These are phyloP conservation scores for Cyrtodaria siliqua DNA, from an alignment of 2,888 invertebrate genomes.

Conservation along the genomic window DNA sequence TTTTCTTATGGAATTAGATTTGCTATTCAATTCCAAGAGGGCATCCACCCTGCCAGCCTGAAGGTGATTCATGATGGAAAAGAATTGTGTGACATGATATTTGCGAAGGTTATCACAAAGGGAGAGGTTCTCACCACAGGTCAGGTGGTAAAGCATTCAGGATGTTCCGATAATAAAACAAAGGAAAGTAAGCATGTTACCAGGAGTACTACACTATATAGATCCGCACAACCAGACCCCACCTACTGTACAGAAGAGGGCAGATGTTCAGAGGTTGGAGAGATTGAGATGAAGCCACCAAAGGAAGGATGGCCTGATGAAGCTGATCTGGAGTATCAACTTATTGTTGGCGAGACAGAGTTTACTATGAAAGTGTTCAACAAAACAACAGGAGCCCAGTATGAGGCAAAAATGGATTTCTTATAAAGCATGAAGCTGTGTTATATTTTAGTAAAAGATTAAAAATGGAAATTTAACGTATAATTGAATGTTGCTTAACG, in stretches of 20 bases:
- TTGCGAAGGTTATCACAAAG: constrained; percentile 31
- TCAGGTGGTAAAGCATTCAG: constrained; percentile 2
- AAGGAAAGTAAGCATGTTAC: constrained; percentile 17
- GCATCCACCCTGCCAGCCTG: constrained; percentile 23
- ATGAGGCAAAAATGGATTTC: too few relatives aligned
- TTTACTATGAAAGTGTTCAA: constrained; percentile 36
- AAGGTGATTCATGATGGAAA: constrained; percentile 22
- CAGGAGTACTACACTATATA: constrained; percentile 15
- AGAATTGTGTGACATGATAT: constrained; percentile 23
- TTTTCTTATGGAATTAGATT: constrained; percentile 42
- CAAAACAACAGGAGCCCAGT: constrained; percentile 7
- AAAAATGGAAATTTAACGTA: too few relatives aligned
- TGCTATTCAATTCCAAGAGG: constrained; percentile 11
- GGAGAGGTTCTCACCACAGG: constrained; percentile 27
- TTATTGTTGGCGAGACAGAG: constrained; percentile 34
- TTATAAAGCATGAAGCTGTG: too few relatives aligned
- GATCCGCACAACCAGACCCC: constrained; percentile 18
- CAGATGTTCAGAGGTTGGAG: constrained; percentile 8
- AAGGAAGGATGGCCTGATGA: too few relatives aligned
- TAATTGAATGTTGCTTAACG: too few relatives aligned
- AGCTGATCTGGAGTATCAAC: constrained; percentile 8
- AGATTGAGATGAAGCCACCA: too few relatives aligned
- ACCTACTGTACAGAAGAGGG: constrained; percentile 29
- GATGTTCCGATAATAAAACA: constrained; percentile 8
- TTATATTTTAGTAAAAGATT: too few relatives aligned